Base-by-base conservation (phyloP, 1,140 invertebrate genomes). In the Olivierus martensii region DNA sequence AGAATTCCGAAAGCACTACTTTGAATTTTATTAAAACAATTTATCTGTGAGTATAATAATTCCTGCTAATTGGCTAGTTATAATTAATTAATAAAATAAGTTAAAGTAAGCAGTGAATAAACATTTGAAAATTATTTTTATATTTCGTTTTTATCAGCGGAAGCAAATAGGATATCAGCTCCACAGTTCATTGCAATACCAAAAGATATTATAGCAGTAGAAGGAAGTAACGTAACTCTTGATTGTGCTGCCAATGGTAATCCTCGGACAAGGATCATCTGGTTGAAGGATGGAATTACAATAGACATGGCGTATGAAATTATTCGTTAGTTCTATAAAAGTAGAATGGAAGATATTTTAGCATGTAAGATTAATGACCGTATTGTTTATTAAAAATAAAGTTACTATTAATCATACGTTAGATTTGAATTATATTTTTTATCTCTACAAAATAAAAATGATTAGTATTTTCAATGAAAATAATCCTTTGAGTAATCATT, bases 181-280 rank as follows among this genome's bases (percentile, higher is more conserved):
- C 70, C 70, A 3, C 56, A 58, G 14, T 71, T 71, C 56, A 73
- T 81, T 0, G 72, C 72, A 45, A 78, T 77, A 3, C 72, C 75
- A 11, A 70, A 75, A 41, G 64, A 67, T n/a, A 73, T 75, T 44
- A 73, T 76, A 2, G 79, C 74, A 2, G 68, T 74, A 3, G 68
- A 76, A 69, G 81, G 80, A 17, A 74, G 80, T 1, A 81, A 78
- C 0, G 79, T 89, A 11, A 88, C 85, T 0, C 71, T 96, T 48
- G 88, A 93, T 64, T 95, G 91, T 69, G 88, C 87, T 34, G 90
- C 89, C 5, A 86, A 88, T 59, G 88, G 89, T 11, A 81, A 81
- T 66, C 87, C 87, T 10, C 78, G 78, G 58, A 90, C 91, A 6
- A 75, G 76, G 45, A 86, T 95, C 55, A 79, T 78, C 43, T 96